Conservation (phyloP, 2,797 vertebrate species). For the Dipus sagitta region DNA sequence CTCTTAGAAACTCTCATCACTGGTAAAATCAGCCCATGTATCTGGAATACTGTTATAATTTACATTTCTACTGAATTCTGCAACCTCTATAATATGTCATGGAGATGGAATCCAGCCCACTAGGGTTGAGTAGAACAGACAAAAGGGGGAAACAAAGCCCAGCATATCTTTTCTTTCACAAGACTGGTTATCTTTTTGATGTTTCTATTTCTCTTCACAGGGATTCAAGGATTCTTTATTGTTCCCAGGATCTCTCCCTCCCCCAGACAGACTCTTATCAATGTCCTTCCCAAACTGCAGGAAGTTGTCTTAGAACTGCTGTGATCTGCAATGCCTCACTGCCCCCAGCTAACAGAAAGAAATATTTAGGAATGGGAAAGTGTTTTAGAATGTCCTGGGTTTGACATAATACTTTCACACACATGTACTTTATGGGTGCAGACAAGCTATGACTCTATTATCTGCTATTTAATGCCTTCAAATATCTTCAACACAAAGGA, state of each 20-base stretch:
- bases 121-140: not conserved
- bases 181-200: slow-evolving; percentile 19
- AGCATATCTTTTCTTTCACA: not conserved
- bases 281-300: not conserved
- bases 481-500: not conserved
- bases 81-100: not conserved
- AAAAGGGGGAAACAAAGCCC: not conserved
- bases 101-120: not conserved
- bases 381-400: not conserved
- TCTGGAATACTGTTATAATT: slow-evolving; percentile 17
- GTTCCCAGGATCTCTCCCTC: not conserved
- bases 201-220: not conserved
- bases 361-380: not conserved
- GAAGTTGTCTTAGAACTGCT: not conserved
- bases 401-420: not conserved
- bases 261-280: not conserved
- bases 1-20: not conserved
- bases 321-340: not conserved
- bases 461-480: not conserved
- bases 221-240: slow-evolving; percentile 20
- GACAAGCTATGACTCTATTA: not conserved
- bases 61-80: slow-evolving; percentile 12
- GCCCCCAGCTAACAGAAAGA: not conserved
- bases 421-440: not conserved
- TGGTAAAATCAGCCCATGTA: not conserved